A percentile compares a stretch with the other conserved stretches of the same genome.
Conservation (phyloP, 30 jellyfish, hydroid and myxozoan species). For the Morbakka virulenta region DNA sequence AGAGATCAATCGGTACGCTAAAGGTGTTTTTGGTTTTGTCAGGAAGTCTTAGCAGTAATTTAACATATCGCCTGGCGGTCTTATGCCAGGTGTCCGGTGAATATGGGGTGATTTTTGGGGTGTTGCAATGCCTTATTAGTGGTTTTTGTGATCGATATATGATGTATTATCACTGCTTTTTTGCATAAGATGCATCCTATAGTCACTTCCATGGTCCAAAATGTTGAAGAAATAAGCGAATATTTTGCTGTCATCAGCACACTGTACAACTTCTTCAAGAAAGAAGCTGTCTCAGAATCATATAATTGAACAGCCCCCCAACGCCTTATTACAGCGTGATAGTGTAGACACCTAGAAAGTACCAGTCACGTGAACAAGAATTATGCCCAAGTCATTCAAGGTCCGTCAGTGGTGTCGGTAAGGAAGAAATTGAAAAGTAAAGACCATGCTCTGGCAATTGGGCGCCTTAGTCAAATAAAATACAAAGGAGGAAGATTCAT, state of each 20-base stretch:
- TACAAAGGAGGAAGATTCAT: background rate
- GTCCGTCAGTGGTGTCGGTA: background rate
- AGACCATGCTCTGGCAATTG: constrained; percentile 24
- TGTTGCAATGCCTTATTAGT: background rate
- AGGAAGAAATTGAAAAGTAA: background rate
- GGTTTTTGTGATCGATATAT: background rate
- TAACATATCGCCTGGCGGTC: background rate
- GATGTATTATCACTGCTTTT: background rate
- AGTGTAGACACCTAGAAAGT: background rate
- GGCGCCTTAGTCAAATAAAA: constrained; percentile 3
- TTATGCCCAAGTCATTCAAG: background rate
- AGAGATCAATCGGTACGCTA: background rate
- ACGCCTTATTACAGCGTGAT: background rate
- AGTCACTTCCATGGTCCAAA: background rate
- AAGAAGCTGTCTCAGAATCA: background rate
- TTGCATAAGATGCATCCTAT: background rate
- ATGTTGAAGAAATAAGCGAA: constrained; percentile 1
- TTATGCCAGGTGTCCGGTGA: background rate
- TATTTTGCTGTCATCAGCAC: background rate
- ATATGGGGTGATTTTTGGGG: background rate
- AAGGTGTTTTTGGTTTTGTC: background rate
- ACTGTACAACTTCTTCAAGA: background rate
- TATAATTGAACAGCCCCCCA: background rate
- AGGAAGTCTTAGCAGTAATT: background rate
- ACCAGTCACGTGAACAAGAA: background rate